phyloP scores from a whole-genome alignment of 2,888 invertebrate species.

The Drosophila picticornis region DNA sequence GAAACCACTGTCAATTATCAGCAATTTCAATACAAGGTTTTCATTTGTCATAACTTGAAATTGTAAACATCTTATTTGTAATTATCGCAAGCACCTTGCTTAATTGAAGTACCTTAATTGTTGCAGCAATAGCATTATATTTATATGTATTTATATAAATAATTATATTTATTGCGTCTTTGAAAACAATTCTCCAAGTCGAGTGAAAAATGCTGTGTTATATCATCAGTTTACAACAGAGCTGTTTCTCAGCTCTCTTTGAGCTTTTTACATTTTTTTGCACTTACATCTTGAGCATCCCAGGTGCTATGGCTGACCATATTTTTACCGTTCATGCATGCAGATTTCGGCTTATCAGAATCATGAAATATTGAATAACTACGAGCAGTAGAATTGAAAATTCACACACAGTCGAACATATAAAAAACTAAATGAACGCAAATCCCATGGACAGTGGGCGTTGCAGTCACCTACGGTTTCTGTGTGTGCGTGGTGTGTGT shows the following conservation, averaged over 20 bases:
- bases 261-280: background rate
- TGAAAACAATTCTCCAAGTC: background rate
- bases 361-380: conserved; percentile 59
- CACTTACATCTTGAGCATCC: background rate
- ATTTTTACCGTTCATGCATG: conserved; percentile 18
- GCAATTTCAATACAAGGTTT: background rate
- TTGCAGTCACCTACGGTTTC: conserved; percentile 22
- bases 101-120: background rate
- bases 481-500: conserved; percentile 12
- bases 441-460: conserved; percentile 49
- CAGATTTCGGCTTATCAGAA: conserved; percentile 57
- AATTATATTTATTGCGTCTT: background rate
- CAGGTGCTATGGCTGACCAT: conserved; percentile 1
- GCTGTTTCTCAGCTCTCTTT: background rate
- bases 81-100: background rate
- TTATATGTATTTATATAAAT: background rate
- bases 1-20: background rate
- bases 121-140: background rate
- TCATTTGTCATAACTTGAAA: background rate
- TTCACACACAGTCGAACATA: conserved; percentile 15
- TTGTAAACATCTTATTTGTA: background rate
- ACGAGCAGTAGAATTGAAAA: conserved; percentile 24
- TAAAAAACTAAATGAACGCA: conserved; percentile 46
- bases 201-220: background rate
- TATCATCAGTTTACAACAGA: background rate